Evolutionary conservation across 2,797 vertebrate genomes (phyloP), one percentile per base, ranked within the genome.

Genomic region (Amphiprion clarkii): DNA sequence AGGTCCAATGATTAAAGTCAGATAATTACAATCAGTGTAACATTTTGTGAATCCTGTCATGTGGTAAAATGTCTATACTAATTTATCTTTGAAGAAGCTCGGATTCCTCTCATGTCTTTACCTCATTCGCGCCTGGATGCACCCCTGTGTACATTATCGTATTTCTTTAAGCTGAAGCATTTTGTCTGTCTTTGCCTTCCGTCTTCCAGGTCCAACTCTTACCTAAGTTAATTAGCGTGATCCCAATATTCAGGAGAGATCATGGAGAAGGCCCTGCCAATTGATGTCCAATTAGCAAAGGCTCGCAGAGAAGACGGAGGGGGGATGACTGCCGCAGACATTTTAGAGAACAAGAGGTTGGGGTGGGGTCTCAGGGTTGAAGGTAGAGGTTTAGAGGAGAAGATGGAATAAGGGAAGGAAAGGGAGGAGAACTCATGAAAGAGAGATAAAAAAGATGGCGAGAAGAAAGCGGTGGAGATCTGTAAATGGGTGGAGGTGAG

Each of bases 261-360:
- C 93, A 91, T 71, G 75, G 76, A 78, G 86, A 86, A 75, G 76
- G 76, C 80, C 78, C 81, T 54, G 73, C 83, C 88, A 93, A 94
- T 95, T 92, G 88, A 94, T 95, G 92, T 94, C 92, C 93, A 94
- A 94, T 95, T 95, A 95, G 91, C 17, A 42, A 55, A 54, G 71
- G 74, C 84, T 73, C 71, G 56, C 56, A 17, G 74, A 74, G 75
- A 74, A 60, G 23, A 53, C 5, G 16, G 10, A 8, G 33, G 36
- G 57, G 62, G 57, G 68, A 33, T 46, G 23, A 46, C 56, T 31
- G 29, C 71, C 57, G 44, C 66, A 78, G 89, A 62, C 74, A 71
- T 78, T 81, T 66, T 46, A 31, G 68, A 65, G 53, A 72, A 66
- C 11, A 8, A 59, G 44, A 66, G 63, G 67, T 76, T 48, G 59